Conservation (phyloP, 2,113 vertebrate species). For the Engystomops pustulosus region DNA sequence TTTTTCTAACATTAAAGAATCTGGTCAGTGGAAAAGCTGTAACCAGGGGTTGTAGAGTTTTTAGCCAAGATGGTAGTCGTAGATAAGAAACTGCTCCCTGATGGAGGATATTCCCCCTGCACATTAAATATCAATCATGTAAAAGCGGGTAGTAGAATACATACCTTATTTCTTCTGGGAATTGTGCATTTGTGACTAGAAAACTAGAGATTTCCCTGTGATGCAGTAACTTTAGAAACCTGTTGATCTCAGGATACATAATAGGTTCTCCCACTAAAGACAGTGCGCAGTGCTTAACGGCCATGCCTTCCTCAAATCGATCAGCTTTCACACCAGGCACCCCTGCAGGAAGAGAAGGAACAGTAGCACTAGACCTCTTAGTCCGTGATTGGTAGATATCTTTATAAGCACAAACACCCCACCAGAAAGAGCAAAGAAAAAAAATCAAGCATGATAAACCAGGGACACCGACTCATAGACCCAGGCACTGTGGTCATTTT, state of each 20-base stretch:
- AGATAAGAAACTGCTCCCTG: too few species aligned
- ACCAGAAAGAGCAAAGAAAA: too few species aligned
- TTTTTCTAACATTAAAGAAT: too few species aligned
- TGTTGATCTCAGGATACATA: slow-evolving; percentile 94
- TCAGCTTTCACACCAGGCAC: slow-evolving; percentile 85
- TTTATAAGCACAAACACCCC: too few species aligned
- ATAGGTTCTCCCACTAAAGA: slow-evolving; percentile 96
- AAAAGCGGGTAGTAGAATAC: not conserved
- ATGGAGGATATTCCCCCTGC: too few species aligned
- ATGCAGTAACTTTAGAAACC: slow-evolving; percentile 86
- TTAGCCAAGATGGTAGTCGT: too few species aligned
- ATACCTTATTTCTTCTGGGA: slow-evolving; percentile 91
- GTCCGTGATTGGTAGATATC: too few species aligned
- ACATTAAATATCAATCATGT: not conserved
- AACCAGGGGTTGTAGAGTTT: too few species aligned
- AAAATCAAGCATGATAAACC: too few species aligned
- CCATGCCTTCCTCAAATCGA: slow-evolving; percentile 84
- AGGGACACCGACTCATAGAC: too few species aligned
- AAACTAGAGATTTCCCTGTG: slow-evolving; percentile 86
- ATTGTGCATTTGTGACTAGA: slow-evolving; percentile 95
- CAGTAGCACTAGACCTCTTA: not conserved
- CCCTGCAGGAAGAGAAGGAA: slow-evolving; percentile 62
- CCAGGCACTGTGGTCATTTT: too few species aligned
- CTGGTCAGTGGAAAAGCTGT: too few species aligned
- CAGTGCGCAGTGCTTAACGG: slow-evolving; percentile 86